Percentiles rank a stretch among this genome's conserved stretches.
These are phyloP conservation scores for Hemicordylus capensis DNA, from an alignment of 2,113 vertebrate genomes.

Conservation along the genomic window DNA sequence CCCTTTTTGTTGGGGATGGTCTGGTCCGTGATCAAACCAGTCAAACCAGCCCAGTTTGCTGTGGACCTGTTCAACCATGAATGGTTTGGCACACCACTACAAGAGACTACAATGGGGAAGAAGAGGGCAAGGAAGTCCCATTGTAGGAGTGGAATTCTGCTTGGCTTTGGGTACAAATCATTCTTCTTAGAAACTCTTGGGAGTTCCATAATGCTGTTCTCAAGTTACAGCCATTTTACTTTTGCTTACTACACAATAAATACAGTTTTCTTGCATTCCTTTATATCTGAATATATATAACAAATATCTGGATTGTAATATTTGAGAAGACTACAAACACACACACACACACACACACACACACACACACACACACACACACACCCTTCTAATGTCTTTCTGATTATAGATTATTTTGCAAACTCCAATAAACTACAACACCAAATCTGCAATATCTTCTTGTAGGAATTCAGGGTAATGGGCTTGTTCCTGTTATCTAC, in stretches of 20 bases:
- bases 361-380: not conserved
- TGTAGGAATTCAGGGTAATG: conserved; percentile 43
- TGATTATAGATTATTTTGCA: conserved; percentile 53
- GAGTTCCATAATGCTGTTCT: not conserved
- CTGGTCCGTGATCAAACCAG: no score
- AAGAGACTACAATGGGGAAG: not conserved
- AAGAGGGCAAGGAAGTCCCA: not conserved
- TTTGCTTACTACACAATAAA: not conserved
- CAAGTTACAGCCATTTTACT: not conserved
- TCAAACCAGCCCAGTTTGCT: no score
- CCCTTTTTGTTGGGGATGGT: no score
- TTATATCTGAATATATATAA: no score
- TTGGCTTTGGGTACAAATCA: not conserved
- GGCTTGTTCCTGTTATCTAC: conserved; percentile 47
- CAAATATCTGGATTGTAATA: no score
- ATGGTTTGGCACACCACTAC: no score
- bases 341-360: conserved; percentile 1
- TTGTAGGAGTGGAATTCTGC: not conserved
- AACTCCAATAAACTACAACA: conserved; percentile 46
- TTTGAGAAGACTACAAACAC: no score
- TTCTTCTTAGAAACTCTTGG: not conserved
- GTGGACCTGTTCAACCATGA: no score
- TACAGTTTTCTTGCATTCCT: not conserved
- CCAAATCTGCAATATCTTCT: conserved; percentile 47
- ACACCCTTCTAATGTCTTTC: conserved; percentile 50